phyloP scores from a whole-genome alignment of 2,113 vertebrate species.

The Heterochromis multidens region DNA sequence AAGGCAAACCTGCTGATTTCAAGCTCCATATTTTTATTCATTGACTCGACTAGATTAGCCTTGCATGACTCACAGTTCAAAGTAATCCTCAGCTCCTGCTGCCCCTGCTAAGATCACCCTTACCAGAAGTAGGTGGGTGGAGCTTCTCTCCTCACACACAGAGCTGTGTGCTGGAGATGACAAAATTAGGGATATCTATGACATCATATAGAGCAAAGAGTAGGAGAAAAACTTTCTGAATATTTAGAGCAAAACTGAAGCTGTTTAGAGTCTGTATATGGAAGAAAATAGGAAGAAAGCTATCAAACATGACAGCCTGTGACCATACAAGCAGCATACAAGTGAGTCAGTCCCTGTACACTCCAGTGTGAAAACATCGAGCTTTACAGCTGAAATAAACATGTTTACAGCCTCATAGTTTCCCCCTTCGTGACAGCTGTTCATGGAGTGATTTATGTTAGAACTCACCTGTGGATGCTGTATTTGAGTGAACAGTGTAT shows the following conservation, averaged over 20 bases:
- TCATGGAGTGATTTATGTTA: accelerated
- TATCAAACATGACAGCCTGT: too few species aligned
- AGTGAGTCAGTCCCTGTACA: neutral
- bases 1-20: neutral
- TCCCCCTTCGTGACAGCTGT: neutral
- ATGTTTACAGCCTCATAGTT: accelerated
- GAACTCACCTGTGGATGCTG: accelerated
- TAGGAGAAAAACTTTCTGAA: too few species aligned
- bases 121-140: neutral
- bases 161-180: neutral
- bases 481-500: neutral
- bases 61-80: neutral
- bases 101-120: neutral
- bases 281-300: too few species aligned
- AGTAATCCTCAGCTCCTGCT: neutral
- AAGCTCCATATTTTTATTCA: neutral
- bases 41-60: neutral
- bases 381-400: neutral
- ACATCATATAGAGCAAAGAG: too few species aligned
- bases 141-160: neutral
- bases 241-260: too few species aligned
- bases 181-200: too few species aligned
- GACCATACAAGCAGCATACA: too few species aligned
- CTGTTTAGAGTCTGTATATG: too few species aligned
- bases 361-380: neutral